These are phyloP conservation scores for Apostichopus parvimensis DNA, from an alignment of 35 echinoderm and acorn worm genomes.

Conservation along the genomic window DNA sequence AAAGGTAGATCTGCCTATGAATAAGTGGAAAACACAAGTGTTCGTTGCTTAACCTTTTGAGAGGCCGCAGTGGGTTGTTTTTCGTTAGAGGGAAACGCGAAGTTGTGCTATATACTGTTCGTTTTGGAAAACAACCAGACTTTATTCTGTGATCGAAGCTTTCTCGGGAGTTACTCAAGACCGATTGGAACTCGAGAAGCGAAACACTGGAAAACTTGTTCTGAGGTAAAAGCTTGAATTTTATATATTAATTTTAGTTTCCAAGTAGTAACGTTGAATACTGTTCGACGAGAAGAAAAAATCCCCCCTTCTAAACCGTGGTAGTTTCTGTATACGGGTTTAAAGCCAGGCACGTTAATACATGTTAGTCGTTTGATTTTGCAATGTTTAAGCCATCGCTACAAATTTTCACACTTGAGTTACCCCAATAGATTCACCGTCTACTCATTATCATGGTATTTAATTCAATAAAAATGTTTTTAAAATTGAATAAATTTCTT, in stretches of 20 bases:
- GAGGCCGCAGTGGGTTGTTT: conserved; percentile 52
- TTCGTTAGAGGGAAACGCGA: conserved; percentile 30
- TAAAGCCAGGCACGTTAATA: not conserved
- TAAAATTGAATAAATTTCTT: conserved; percentile 32
- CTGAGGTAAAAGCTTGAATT: not conserved
- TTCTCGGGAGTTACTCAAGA: not conserved
- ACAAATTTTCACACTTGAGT: conserved; percentile 12
- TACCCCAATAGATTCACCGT: not conserved
- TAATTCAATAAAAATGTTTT: conserved; percentile 46
- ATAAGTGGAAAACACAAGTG: conserved; percentile 50
- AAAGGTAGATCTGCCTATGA: conserved; percentile 9
- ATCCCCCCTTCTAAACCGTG: not conserved
- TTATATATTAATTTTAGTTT: not conserved
- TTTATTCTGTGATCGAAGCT: not conserved
- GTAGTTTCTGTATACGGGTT: not conserved
- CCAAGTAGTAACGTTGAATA: not conserved
- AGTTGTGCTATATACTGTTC: not conserved
- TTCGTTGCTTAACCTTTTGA: conserved; percentile 46
- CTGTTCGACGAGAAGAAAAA: not conserved
- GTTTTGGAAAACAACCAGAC: not conserved
- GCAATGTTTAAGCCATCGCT: conserved; percentile 13
- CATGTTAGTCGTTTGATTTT: not conserved
- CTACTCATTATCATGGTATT: conserved; percentile 3
- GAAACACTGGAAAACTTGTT: not conserved
- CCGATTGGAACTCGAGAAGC: not conserved